Conservation (phyloP, 2,113 vertebrate species). For the Tonatia bakeri region DNA sequence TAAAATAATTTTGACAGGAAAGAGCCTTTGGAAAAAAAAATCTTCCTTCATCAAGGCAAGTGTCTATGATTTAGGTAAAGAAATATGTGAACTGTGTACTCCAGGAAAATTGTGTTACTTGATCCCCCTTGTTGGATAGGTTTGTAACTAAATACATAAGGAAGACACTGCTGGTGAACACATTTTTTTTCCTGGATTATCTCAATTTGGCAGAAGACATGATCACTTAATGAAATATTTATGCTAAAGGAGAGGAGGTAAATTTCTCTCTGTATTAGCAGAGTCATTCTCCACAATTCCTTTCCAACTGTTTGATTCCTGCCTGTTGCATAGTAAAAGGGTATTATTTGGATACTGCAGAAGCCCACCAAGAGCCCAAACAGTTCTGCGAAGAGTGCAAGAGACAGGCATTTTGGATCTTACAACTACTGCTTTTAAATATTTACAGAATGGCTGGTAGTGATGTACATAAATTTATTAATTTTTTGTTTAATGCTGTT, state of each 20-base stretch:
- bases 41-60: neutral
- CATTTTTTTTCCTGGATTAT: conserved; percentile 7
- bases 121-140: neutral
- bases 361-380: neutral
- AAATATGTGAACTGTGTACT: neutral
- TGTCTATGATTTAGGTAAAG: neutral
- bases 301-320: neutral
- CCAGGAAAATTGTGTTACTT: neutral
- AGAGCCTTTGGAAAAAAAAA: neutral
- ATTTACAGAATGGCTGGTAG: neutral
- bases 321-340: neutral
- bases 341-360: neutral
- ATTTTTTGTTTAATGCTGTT: neutral
- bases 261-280: neutral
- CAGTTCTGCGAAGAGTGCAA: neutral
- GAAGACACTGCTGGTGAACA: neutral
- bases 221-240: conserved; percentile 47
- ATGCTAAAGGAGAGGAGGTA: neutral
- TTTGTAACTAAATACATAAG: neutral
- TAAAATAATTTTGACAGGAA: conserved; percentile 16
- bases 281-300: neutral
- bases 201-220: conserved; percentile 36
- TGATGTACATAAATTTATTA: neutral
- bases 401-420: neutral
- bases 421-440: neutral